These are phyloP conservation scores for Grapholita molesta DNA, from an alignment of 1,140 invertebrate species.

Conservation along the genomic window DNA sequence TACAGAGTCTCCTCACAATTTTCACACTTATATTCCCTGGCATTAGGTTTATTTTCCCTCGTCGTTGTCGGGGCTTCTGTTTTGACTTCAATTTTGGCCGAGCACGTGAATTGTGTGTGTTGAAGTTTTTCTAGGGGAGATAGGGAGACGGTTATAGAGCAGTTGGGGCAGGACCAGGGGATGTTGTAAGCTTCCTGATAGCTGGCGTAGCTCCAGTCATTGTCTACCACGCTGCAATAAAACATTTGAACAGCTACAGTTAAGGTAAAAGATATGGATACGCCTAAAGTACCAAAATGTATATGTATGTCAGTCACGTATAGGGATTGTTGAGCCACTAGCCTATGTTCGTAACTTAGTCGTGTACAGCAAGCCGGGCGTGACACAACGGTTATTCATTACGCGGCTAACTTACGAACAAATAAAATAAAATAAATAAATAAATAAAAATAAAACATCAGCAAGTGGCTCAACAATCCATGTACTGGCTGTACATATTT, in stretches of 20 bases:
- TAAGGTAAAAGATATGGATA: no score
- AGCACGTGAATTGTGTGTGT: constrained; percentile 69
- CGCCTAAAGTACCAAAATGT: no score
- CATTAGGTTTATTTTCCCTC: constrained; percentile 80
- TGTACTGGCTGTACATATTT: no score
- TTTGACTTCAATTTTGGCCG: constrained; percentile 50
- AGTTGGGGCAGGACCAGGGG: constrained; percentile 80
- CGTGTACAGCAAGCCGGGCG: no score
- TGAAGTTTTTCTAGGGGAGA: constrained; percentile 80
- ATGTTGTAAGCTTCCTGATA: constrained; percentile 75
- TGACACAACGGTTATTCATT: no score
- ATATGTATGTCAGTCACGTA: no score
- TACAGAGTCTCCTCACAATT: constrained; percentile 84
- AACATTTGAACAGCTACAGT: not conserved
- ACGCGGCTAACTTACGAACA: no score
- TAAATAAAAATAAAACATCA: no score
- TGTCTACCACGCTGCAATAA: constrained; percentile 78
- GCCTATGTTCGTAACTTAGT: no score
- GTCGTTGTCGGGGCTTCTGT: constrained; percentile 44
- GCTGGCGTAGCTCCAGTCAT: constrained; percentile 80
- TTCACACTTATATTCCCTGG: constrained; percentile 84
- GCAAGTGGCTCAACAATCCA: no score
- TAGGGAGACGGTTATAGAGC: constrained; percentile 71
- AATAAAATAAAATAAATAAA: no score
- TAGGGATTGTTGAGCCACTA: no score